phyloP scores from a whole-genome alignment of 2,888 invertebrate genomes.

The Aleiodes leptofemur region DNA sequence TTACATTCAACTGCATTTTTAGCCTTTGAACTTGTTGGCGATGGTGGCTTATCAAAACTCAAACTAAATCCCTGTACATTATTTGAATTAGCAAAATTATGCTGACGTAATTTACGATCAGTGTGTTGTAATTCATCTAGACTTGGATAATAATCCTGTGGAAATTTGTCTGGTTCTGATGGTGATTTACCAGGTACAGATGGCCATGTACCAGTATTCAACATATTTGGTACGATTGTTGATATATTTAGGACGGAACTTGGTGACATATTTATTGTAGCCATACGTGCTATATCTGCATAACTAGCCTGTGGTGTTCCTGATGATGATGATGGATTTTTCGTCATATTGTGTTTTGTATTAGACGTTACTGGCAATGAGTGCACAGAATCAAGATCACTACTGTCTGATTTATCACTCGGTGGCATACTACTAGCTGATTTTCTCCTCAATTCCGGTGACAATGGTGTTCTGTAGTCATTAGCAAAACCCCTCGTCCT shows the following conservation, averaged over 20 bases:
- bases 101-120: conserved; percentile 66
- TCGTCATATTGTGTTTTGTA: conserved; percentile 71
- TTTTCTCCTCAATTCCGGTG: conserved; percentile 78
- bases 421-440: conserved; percentile 89
- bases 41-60: conserved; percentile 69
- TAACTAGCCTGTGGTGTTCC: conserved; percentile 82
- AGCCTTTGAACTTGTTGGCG: conserved; percentile 65
- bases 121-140: conserved; percentile 71
- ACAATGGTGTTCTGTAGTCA: conserved; percentile 69
- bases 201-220: conserved; percentile 67
- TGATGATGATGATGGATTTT: conserved; percentile 71
- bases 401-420: conserved; percentile 88
- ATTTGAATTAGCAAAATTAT: conserved; percentile 67
- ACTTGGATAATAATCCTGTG: conserved; percentile 73
- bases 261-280: conserved; percentile 70
- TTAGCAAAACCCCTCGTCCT: conserved; percentile 69
- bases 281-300: conserved; percentile 87
- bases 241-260: conserved; percentile 67
- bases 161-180: conserved; percentile 69
- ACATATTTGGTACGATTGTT: conserved; percentile 65
- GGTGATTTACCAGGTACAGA: conserved; percentile 64
- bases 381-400: conserved; percentile 90
- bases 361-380: conserved; percentile 83
- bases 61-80: conserved; percentile 62
- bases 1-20: conserved; percentile 66